Evolutionary conservation across 2,797 vertebrate genomes (phyloP).

Genomic region (Buphagus erythrorhynchus): DNA sequence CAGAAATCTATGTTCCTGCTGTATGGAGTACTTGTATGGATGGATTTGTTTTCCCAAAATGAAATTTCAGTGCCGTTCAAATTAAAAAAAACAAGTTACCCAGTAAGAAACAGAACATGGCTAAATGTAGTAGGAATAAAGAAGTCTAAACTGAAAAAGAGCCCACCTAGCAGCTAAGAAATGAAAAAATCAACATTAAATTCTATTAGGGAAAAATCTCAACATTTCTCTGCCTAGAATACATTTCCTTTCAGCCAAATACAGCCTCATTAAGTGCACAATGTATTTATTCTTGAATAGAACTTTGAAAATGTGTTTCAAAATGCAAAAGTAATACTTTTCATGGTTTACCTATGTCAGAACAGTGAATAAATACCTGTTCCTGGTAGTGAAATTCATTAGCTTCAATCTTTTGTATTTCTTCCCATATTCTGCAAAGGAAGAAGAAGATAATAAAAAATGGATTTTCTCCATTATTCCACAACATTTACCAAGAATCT

Average conservation of each 20-base stretch:
- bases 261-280: not conserved
- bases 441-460: not conserved
- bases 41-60: not conserved
- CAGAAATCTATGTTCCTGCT: not conserved
- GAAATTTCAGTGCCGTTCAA: not conserved
- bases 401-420: conserved; percentile 95
- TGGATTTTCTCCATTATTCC: not conserved
- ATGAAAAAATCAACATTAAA: not conserved
- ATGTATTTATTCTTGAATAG: not conserved
- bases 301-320: not conserved
- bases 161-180: not conserved
- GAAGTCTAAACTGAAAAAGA: not conserved
- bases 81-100: not conserved
- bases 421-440: conserved; percentile 89
- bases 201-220: not conserved
- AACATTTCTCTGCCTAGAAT: not conserved
- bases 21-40: not conserved
- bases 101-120: not conserved
- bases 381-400: conserved; percentile 97
- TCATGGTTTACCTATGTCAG: not conserved
- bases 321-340: not conserved
- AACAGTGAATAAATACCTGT: conserved; percentile 82
- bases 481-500: not conserved
- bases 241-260: not conserved
- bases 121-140: not conserved